These are phyloP conservation scores for Zaprionus davidi DNA, from an alignment of 1,140 invertebrate genomes.

Conservation along the genomic window DNA sequence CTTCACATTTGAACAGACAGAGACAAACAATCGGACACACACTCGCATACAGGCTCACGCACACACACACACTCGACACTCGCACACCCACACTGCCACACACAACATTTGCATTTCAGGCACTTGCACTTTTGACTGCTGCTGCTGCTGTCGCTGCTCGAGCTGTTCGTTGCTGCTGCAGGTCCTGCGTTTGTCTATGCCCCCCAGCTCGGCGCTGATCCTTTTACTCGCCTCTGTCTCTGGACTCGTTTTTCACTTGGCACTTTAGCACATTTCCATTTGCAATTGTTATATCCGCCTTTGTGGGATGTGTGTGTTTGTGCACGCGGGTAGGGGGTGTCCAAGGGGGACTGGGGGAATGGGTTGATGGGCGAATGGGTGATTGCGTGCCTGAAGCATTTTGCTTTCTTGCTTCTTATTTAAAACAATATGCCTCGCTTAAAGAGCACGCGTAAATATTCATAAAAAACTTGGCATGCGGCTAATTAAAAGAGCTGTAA, in stretches of 20 bases:
- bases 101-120: constrained; percentile 75
- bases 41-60: constrained; percentile 13
- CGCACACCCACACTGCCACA: constrained; percentile 19
- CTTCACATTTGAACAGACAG: constrained; percentile 59
- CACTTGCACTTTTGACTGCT: constrained; percentile 78
- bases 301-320: constrained; percentile 41
- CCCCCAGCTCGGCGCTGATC: constrained; percentile 31
- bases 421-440: constrained; percentile 68
- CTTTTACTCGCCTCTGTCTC: constrained; percentile 36
- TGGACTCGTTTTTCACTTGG: constrained; percentile 43
- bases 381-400: constrained; percentile 63
- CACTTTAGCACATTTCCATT: constrained; percentile 82
- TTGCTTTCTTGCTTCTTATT: constrained; percentile 49
- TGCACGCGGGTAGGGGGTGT: constrained; percentile 2
- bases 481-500: constrained; percentile 82
- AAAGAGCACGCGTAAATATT: constrained; percentile 78
- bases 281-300: constrained; percentile 80
- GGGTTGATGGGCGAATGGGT: neutral
- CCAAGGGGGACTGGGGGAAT: neutral
- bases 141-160: constrained; percentile 40
- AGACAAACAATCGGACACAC: constrained; percentile 42
- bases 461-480: constrained; percentile 74
- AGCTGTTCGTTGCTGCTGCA: constrained; percentile 1
- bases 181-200: constrained; percentile 31
- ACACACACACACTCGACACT: constrained; percentile 10